These are phyloP conservation scores for Microctonus hyperodae DNA, from an alignment of 2,888 invertebrate genomes.

Conservation along the genomic window DNA sequence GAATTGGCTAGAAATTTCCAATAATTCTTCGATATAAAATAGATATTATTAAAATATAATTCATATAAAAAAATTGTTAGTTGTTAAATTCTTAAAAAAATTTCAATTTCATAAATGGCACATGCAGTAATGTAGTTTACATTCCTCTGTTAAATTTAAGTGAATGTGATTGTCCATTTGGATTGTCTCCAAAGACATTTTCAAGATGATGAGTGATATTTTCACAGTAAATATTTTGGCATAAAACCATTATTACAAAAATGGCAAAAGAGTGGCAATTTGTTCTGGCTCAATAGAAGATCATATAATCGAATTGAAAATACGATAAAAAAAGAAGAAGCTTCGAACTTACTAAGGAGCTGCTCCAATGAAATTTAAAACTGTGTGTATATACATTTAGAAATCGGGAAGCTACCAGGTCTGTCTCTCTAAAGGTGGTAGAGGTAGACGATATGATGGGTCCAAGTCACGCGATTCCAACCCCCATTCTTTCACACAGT, in stretches of 20 bases:
- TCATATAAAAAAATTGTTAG: not conserved
- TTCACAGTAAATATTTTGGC: not conserved
- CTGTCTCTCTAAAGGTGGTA: conserved; percentile 43
- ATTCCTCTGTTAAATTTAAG: not conserved
- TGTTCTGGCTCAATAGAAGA: not conserved
- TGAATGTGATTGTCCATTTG: conserved; percentile 31
- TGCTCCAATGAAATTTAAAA: not conserved
- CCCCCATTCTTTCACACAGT: conserved; percentile 34
- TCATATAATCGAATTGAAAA: not conserved
- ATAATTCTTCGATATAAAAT: not conserved
- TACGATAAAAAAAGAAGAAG: conserved; percentile 32
- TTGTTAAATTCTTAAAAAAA: not conserved
- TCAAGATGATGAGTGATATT: not conserved
- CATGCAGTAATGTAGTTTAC: not conserved
- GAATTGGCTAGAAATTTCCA: conserved; percentile 3
- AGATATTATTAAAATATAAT: not conserved
- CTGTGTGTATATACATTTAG: conserved; percentile 52
- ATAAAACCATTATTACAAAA: too few relatives aligned
- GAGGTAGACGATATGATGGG: conserved; percentile 55
- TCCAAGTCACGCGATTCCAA: conserved; percentile 60
- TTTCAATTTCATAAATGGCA: not conserved
- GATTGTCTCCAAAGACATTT: conserved; percentile 28
- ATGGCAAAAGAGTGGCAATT: not conserved
- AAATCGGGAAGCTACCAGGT: conserved; percentile 55
- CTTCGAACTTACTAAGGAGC: not conserved